phyloP scores from a whole-genome alignment of 2,888 invertebrate genomes.

The Zootermopsis nevadensis region DNA sequence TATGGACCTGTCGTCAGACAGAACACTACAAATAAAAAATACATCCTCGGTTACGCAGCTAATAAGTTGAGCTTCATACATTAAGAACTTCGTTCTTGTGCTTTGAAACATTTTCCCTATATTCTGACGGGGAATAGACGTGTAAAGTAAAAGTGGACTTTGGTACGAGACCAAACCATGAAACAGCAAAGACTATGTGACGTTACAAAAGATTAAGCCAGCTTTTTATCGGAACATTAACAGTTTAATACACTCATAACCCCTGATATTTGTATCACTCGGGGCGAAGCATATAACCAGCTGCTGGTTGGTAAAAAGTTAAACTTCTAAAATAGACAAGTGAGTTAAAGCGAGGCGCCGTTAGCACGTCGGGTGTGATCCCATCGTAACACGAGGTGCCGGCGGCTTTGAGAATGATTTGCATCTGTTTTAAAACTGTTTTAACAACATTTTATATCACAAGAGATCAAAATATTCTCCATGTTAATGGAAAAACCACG shows the following conservation, averaged over 20 bases:
- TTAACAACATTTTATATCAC: not conserved
- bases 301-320: not conserved
- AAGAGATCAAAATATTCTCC: not conserved
- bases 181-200: too few species aligned
- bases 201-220: not conserved
- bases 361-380: not conserved
- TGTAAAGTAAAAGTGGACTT: too few species aligned
- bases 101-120: too few species aligned
- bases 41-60: too few species aligned
- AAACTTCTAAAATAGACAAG: not conserved
- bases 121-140: too few species aligned
- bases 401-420: not conserved
- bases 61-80: too few species aligned
- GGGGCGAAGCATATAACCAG: not conserved
- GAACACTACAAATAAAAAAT: too few species aligned
- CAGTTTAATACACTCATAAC: too few species aligned
- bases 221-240: not conserved
- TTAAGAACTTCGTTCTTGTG: too few species aligned
- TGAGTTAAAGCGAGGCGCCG: not conserved
- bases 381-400: not conserved
- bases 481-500: not conserved
- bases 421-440: conserved; percentile 25
- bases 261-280: not conserved
- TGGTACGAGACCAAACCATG: too few species aligned
- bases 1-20: too few species aligned